phyloP scores from a whole-genome alignment of 1,140 invertebrate species.

The Chionoecetes opilio region DNA sequence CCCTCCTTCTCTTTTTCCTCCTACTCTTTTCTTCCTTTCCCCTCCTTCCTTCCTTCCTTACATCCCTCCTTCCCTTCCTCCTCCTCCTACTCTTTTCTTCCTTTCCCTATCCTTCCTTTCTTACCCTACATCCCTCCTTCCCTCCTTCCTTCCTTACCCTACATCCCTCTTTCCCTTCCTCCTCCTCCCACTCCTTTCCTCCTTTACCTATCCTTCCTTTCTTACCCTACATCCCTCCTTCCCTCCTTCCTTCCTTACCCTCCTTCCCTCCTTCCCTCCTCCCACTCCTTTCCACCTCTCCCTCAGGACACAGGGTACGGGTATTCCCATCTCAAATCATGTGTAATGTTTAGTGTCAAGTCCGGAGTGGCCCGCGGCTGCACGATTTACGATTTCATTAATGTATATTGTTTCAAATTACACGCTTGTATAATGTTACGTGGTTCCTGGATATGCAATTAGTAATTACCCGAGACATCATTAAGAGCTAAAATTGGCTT shows the following conservation, averaged over 20 bases:
- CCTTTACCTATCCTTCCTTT: background rate
- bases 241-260: background rate
- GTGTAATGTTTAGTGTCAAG: constrained; percentile 13
- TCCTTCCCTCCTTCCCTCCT: background rate
- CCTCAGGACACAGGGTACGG: constrained; percentile 17
- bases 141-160: too few relatives aligned
- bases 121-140: too few relatives aligned
- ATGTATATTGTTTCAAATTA: constrained; percentile 69
- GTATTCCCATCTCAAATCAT: background rate
- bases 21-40: too few relatives aligned
- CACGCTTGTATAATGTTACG: constrained; percentile 46
- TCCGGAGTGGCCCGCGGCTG: background rate
- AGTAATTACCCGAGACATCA: constrained; percentile 61
- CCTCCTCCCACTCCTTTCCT: background rate
- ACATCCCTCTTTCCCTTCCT: background rate
- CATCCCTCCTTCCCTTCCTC: too few relatives aligned
- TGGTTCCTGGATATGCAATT: constrained; percentile 52
- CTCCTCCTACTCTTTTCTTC: too few relatives aligned
- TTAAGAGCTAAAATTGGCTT: constrained; percentile 46
- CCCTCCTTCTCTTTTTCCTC: too few relatives aligned
- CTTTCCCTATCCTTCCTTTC: too few relatives aligned
- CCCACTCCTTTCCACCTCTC: background rate
- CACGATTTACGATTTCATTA: constrained; percentile 59
- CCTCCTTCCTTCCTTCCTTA: too few relatives aligned
- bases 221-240: background rate